Base-by-base conservation (phyloP, 2,888 invertebrate genomes). In the Amiota mariae region DNA sequence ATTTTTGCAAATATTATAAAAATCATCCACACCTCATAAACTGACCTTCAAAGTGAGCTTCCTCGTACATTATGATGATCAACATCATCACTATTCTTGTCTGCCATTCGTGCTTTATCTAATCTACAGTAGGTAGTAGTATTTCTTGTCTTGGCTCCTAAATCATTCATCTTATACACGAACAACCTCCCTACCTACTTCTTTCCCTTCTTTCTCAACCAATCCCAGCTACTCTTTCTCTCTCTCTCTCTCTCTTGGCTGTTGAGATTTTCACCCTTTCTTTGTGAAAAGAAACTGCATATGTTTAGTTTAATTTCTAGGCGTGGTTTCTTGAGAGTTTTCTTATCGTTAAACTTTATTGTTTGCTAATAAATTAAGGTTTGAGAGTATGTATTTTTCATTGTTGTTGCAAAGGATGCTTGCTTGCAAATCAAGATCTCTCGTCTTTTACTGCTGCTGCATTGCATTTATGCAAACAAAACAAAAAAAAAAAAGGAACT, bases 341-440 rank as follows among this genome's bases (percentile, higher is more conserved):
- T 36, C 56, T 36, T 36, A 36, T 9, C 20, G 24, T 61, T 24
- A 24, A 46, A 63, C 47, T 63, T 63, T 46, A 63, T 63, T 63
- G 47, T 66, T 66, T 66, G 66, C 66, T 20, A 66, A 66, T 66
- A 66, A 66, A 66, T 20, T 6, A 66, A 63, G 15, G 59, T 59
- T 59, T 18, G 24, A 36, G 46, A 36, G 48, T 48, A 12, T 3
- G 11, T 3, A 36, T 0, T 36, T 6, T 36, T 36, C 36, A 6
- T 6, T 6, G 6, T 36, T 36, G 36, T 36, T 36, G 24, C 8
- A 36, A 36, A 4, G 36, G 36, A 36, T 36, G 8, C 36, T n/a
- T n/a, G n/a, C 3, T 36, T 36, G 36, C 36, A 36, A 36, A 36
- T 36, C 36, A 36, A 6, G 36, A 36, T 36, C 36, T 36, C 6